phyloP scores from a whole-genome alignment of 2,113 vertebrate species.

The Fregata magnificens region DNA sequence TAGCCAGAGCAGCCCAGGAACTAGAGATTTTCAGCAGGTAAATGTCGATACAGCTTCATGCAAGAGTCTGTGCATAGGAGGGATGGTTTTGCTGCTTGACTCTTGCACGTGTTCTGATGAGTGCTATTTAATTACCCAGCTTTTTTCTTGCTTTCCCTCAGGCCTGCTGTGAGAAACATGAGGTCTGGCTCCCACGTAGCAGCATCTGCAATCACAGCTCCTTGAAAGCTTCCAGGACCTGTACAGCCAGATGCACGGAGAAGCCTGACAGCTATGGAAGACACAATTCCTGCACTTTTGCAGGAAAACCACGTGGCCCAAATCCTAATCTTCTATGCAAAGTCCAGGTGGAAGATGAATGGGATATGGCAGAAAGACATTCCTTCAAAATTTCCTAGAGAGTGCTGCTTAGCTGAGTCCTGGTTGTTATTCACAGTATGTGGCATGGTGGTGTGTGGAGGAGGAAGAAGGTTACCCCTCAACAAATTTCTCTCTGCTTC shows the following conservation, averaged over 20 bases:
- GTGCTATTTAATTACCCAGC: neutral
- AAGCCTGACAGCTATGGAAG: neutral
- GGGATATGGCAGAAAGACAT: neutral
- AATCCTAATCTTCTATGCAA: neutral
- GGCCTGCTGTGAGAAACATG: neutral
- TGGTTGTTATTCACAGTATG: neutral
- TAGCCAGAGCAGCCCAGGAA: neutral
- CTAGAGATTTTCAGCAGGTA: neutral
- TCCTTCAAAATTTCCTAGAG: neutral
- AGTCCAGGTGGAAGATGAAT: neutral
- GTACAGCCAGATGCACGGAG: neutral
- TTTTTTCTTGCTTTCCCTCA: conserved; percentile 3
- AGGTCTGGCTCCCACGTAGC: neutral
- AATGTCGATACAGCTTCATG: neutral
- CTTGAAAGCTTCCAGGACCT: neutral
- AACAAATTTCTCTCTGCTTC: neutral
- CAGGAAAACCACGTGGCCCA: neutral
- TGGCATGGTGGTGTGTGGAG: neutral
- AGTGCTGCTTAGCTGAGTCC: neutral
- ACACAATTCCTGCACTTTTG: neutral
- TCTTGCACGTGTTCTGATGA: neutral
- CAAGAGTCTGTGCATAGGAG: neutral
- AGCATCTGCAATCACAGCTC: neutral
- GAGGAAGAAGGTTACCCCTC: neutral
- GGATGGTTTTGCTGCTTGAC: neutral